Base-by-base conservation (phyloP, 2,888 invertebrate species). In the Eristalis tenax region DNA sequence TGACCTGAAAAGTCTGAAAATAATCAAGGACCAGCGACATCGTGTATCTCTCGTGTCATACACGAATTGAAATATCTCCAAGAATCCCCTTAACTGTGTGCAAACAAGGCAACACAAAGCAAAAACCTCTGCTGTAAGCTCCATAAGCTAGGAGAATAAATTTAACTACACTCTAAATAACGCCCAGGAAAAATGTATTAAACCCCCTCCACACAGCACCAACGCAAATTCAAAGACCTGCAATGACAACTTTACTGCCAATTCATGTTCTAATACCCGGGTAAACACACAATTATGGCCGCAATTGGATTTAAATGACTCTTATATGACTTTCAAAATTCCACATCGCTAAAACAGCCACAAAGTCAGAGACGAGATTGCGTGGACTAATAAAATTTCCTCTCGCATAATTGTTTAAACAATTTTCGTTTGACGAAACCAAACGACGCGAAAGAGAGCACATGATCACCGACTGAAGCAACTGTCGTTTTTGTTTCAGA, bases 281-380 rank as follows among this genome's bases (percentile, higher is more conserved):
- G 70, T 61, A 79, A 80, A 79, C 69, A 79, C 18, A 66, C 43
- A 23, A 75, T 84, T 80, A 84, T 84, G 59, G 23, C 73, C 61
- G 80, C 50, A 83, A 79, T 84, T 43, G 40, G 35, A 32, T 69
- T 66, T 75, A 43, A 80, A 84, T 84, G 65, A 80, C 64, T 79
- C 77, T 78, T 79, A 84, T 79, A 79, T 79, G 74, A 70, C 75
- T 70, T 75, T 74, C 80, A 73, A 74, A 80, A 73, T 80, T 73
- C 66, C 50, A 13, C 26, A 38, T 22, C 32, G 50, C 35, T 35
- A 38, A 78, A 65, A 28, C n/a, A 78, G 38, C 50, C 50, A 68
- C 18, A 26, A 69, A 78, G 65, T 64, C n/a, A 43, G 61, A 64
- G 38, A 78, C 38, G 70, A 71, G 78, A 65, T 79, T 79, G 78